These are phyloP conservation scores for Hyla sarda DNA, from an alignment of 2,113 vertebrate species.

Conservation along the genomic window DNA sequence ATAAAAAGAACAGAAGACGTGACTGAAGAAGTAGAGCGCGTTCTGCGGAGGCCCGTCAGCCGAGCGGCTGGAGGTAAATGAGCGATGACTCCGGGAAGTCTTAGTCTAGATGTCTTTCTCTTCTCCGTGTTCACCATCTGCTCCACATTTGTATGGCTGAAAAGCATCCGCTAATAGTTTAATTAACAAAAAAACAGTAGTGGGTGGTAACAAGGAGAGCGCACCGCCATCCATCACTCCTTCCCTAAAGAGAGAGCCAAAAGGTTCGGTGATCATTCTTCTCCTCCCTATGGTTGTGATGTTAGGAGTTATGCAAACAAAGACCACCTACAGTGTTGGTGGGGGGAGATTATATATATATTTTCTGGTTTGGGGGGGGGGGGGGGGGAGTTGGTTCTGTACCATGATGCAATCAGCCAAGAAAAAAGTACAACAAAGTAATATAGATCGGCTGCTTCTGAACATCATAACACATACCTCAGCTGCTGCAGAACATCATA, in stretches of 20 bases:
- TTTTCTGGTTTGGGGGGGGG: too few species aligned
- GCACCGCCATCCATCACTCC: conserved; percentile 5
- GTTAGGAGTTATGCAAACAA: too few species aligned
- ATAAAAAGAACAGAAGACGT: neutral
- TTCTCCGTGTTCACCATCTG: conserved; percentile 29
- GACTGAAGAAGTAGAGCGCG: conserved; percentile 8
- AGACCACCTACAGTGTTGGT: too few species aligned
- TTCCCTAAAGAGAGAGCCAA: conserved; percentile 16
- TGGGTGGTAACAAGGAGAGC: conserved; percentile 14
- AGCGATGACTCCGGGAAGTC: conserved; percentile 11
- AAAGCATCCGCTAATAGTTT: conserved; percentile 51
- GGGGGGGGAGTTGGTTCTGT: neutral
- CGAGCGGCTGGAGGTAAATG: neutral
- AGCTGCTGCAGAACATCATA: neutral
- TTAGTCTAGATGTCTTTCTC: neutral
- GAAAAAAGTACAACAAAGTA: too few species aligned
- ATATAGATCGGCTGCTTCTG: neutral
- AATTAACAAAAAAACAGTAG: conserved; percentile 52
- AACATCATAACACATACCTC: neutral
- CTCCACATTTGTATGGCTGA: conserved; percentile 21
- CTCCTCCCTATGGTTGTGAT: neutral
- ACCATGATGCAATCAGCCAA: too few species aligned
- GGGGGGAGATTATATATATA: too few species aligned
- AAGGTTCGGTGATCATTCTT: neutral
- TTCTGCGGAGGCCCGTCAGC: neutral